Percentiles rank a stretch among this genome's conserved stretches.
phyloP scores from a whole-genome alignment of 2,113 vertebrate genomes.

The Elanoides forficatus region DNA sequence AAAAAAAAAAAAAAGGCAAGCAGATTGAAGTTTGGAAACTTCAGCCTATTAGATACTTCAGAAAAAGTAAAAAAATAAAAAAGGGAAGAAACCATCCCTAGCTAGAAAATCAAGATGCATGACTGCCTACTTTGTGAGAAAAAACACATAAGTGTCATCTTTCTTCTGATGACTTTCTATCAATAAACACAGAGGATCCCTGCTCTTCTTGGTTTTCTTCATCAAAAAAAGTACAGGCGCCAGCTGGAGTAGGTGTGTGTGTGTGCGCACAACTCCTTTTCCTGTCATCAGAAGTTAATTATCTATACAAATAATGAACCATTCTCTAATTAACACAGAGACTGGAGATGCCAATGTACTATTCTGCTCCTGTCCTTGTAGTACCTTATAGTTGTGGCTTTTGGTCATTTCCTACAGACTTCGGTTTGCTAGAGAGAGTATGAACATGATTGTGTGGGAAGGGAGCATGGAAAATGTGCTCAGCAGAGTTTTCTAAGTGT shows the following conservation, averaged over 20 bases:
- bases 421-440: not conserved
- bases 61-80: not conserved
- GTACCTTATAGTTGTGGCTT: not conserved
- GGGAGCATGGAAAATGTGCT: rapidly evolving
- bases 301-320: not conserved
- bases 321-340: not conserved
- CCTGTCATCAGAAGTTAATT: not conserved
- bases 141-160: not conserved
- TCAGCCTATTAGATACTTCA: not conserved
- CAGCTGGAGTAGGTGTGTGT: not conserved
- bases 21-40: not conserved
- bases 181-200: not conserved
- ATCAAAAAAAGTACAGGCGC: not conserved
- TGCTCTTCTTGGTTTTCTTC: not conserved
- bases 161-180: not conserved
- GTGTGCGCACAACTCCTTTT: not conserved
- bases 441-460: not conserved
- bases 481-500: rapidly evolving
- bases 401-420: not conserved
- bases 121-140: not conserved
- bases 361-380: not conserved
- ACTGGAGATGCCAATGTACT: not conserved
- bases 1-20: not conserved
- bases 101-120: not conserved
- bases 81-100: not conserved